Base-by-base conservation (phyloP, 2,888 invertebrate genomes). In the Chironomus riparius region DNA sequence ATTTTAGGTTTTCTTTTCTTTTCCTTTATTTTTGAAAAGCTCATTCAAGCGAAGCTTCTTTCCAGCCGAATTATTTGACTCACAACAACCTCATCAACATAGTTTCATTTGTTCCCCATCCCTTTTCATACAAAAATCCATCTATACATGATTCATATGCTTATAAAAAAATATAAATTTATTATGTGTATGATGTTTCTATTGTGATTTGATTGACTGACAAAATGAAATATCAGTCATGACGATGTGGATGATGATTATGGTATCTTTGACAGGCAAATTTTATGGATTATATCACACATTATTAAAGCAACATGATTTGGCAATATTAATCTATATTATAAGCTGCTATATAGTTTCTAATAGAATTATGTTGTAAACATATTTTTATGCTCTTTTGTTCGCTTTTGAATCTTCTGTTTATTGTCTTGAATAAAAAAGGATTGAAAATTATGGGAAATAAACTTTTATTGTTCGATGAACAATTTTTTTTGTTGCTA, bases 141-240 rank as follows among this genome's bases (percentile, higher is more conserved):
- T 38, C 38, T 38, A 38, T 38, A 10, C 38, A 38, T 38, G 38
- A 38, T 38, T 38, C 38, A 38, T 38, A 38, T 38, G 38, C 38
- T 38, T 38, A 38, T 38, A 38, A 38, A 38, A 38, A 38, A 38
- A 28, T n/a, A n/a, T 28, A 28, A 28, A 28, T 28, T 72, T 22
- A 61, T 72, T 72, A 62, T 72, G 61, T 56, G 21, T 56, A 56
- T 72, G 72, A 72, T 72, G 72, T 38, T 72, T 70, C 70, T 50
- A 70, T 70, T 70, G 70, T 70, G 56, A 50, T 70, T 72, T 72
- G 72, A 72, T 72, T 72, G 72, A 72, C 72, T 62, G 71, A 62
- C 72, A 72, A 72, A 72, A 72, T 47, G 61, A 50, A 50, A 70
- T 50, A 70, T 70, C 70, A 48, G 50, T 48, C 38, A 38, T 38